Evolutionary conservation across 1,140 invertebrate species (phyloP), one percentile per base, ranked within the genome.

Genomic region (Euwallacea fornicatus): DNA sequence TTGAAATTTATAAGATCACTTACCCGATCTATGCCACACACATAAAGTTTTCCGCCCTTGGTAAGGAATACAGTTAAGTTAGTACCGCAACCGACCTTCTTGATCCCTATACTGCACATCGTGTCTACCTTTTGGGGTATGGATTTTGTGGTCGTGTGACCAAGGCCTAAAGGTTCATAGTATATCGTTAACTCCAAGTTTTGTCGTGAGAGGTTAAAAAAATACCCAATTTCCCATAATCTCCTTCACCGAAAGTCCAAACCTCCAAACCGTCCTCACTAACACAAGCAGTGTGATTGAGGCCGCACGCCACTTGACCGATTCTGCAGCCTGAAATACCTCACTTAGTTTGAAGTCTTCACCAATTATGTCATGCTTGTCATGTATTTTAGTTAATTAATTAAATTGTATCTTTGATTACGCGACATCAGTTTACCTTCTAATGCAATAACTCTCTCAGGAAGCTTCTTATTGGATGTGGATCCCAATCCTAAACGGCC

Each of bases 211-310:
- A 33, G 1, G 4, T 33, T 33, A 33, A 33, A 50, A 6, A 11
- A 50, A 41, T 72, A 68, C 71, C 71, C 41, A 89, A 79, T 79
- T 90, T 89, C 8, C 89, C 89, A 81, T 86, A 88, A 75, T 89
- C 88, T 6, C 88, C 87, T 81, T 90, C 88, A 2, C 89, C 89
- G 82, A 90, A 90, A 3, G 87, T 82, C 87, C 87, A 90, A 0
- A 88, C 86, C n/a, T 78, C 83, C 63, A 81, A 81, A 2, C 87
- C 87, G 77, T 89, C 87, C 9, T 76, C 68, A 8, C 86, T 86
- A 43, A 88, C 80, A 78, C 87, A 88, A 16, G 89, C 82, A 0
- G 88, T 90, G 79, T 90, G 88, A 74, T 88, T 89, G 42, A 88
- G 78, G 11, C 88, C 88, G 81, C 88, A 89, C 15, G 88, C 82